Evolutionary conservation across 1,140 invertebrate species (phyloP), one percentile per base, ranked within the genome.

Genomic region (Prorops nasuta): DNA sequence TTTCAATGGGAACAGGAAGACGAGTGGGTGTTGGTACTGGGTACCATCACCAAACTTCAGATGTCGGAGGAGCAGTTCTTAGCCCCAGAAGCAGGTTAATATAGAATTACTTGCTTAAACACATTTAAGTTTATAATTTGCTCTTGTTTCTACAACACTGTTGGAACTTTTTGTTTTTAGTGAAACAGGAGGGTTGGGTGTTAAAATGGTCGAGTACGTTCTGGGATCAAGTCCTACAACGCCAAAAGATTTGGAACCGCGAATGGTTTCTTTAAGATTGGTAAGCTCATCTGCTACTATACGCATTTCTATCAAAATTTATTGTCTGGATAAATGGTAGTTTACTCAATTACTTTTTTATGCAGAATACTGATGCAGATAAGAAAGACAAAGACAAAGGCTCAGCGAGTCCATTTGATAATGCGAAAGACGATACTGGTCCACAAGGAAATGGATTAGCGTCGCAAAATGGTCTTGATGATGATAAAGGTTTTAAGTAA

Each of bases 161-260:
- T 6, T 28, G 4, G 43, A 47, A 46, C 16, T 36, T 44, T 42
- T 15, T 44, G 51, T 47, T 69, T 67, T 10, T 60, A 78, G 76
- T 49, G 85, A 87, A 60, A 90, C 88, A 51, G 84, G 88, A 45
- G 91, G 91, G 21, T 84, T 97, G 43, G 93, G 93, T 44, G 91
- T 96, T 43, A 97, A 98, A 81, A 97, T 98, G 93, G 94, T 96
- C n/a, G 94, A 98, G 78, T 97, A 97, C 71, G 93, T 98, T 35
- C 81, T 98, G 51, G 88, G 90, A 45, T 90, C 90, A 45, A 96
- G 94, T 39, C 94, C 94, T 8, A 94, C 91, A 31, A 84, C 82
- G 46, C 80, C 83, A n/a, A 78, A 77, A 51, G 79, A 83, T 53
- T 62, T 86, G 51, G 90, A 92, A 64, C 83, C 84, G 18, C 79